Conservation (phyloP, 2,113 vertebrate species). For the Cryptotis parvus region DNA sequence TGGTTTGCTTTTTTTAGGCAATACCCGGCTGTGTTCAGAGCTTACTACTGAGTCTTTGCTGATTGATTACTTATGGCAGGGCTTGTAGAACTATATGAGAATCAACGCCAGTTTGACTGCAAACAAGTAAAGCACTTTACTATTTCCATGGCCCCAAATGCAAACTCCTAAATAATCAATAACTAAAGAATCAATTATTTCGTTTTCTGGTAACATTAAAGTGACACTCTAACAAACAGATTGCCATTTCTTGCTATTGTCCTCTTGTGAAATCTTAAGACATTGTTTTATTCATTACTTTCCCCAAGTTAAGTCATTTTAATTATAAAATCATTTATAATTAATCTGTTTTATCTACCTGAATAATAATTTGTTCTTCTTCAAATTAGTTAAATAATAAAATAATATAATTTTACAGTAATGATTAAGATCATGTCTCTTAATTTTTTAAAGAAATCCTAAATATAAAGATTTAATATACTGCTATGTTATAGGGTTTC, state of each 20-base stretch:
- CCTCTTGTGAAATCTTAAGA: constrained; percentile 15
- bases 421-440: constrained; percentile 19
- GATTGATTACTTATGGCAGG: too few species aligned
- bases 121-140: neutral
- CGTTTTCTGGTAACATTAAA: neutral
- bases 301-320: constrained; percentile 50
- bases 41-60: too few species aligned
- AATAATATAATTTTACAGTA: constrained; percentile 6
- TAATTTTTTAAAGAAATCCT: neutral
- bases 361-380: constrained; percentile 44
- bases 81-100: too few species aligned
- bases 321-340: constrained; percentile 57
- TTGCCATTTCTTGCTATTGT: constrained; percentile 1
- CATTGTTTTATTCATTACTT: constrained; percentile 38
- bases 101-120: too few species aligned
- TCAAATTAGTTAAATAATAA: constrained; percentile 43
- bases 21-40: too few species aligned
- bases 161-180: neutral
- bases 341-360: constrained; percentile 14
- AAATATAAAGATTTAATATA: constrained; percentile 27
- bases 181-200: neutral
- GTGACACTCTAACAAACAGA: neutral
- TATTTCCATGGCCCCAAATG: neutral
- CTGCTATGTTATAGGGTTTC: constrained; percentile 1
- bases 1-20: too few species aligned